These are phyloP conservation scores for Reticulitermes lucifugus DNA, from an alignment of 2,888 invertebrate genomes.

Conservation along the genomic window DNA sequence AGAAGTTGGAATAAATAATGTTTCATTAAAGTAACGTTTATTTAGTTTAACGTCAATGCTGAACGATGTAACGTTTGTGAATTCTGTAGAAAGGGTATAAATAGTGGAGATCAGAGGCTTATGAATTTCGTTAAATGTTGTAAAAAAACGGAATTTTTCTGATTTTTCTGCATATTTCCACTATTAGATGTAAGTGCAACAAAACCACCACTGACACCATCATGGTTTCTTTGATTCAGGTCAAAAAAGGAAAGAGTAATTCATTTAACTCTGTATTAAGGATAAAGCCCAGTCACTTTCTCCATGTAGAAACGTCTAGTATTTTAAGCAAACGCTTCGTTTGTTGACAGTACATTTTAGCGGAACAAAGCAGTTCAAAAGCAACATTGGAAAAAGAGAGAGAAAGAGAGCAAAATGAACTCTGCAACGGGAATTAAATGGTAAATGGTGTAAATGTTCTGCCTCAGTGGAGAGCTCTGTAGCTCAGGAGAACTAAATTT, in stretches of 20 bases:
- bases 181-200: too few relatives aligned
- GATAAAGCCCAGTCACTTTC: neutral
- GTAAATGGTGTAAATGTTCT: slow-evolving; percentile 25
- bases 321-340: neutral
- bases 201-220: too few relatives aligned
- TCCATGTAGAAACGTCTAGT: neutral
- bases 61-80: too few relatives aligned
- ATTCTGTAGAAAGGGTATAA: too few relatives aligned
- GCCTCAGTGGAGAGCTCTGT: neutral
- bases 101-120: too few relatives aligned
- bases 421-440: slow-evolving; percentile 20
- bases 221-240: neutral
- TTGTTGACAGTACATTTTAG: slow-evolving; percentile 4
- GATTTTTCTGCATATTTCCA: too few relatives aligned
- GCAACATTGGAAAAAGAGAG: neutral
- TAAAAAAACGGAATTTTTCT: too few relatives aligned
- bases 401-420: neutral
- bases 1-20: too few relatives aligned
- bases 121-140: too few relatives aligned
- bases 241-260: neutral
- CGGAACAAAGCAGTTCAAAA: slow-evolving; percentile 5
- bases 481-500: neutral
- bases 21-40: too few relatives aligned
- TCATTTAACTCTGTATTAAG: neutral
- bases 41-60: too few relatives aligned